Percentiles rank a stretch among this genome's conserved stretches.
Conservation (phyloP, 2,888 invertebrate genomes). For the Drosophila gaucha region DNA sequence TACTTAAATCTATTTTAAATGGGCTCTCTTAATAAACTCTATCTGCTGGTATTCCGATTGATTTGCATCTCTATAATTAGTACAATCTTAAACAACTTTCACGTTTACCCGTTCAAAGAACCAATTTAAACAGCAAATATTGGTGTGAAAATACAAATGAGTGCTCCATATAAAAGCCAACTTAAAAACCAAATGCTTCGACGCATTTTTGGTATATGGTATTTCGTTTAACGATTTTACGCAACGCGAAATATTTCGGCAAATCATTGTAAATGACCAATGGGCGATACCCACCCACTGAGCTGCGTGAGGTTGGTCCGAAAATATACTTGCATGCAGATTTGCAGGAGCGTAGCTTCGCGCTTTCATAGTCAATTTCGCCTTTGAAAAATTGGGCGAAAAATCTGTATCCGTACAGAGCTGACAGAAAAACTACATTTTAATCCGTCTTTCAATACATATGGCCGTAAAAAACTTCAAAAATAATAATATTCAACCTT, state of each 20-base stretch:
- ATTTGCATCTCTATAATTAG: not conserved
- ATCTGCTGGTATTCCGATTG: not conserved
- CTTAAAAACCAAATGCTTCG: constrained; percentile 36
- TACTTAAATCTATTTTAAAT: too few species aligned
- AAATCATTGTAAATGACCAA: constrained; percentile 46
- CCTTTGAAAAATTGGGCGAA: not conserved
- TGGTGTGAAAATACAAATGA: not conserved
- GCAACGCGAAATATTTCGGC: constrained; percentile 42
- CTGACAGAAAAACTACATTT: not conserved
- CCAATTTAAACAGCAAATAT: not conserved
- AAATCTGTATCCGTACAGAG: not conserved
- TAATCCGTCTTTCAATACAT: not conserved
- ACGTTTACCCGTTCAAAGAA: not conserved
- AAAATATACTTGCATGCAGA: constrained; percentile 25
- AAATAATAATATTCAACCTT: too few species aligned
- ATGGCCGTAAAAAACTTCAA: too few species aligned
- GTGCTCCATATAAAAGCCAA: constrained; percentile 12
- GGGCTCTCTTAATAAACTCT: too few species aligned
- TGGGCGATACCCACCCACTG: constrained; percentile 17
- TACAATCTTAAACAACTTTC: not conserved
- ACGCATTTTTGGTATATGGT: constrained; percentile 13
- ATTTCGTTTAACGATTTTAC: constrained; percentile 39
- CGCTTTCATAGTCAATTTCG: constrained; percentile 8
- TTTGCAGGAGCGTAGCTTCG: constrained; percentile 30
- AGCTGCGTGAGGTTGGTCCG: constrained; percentile 6